Percentiles rank a stretch among this genome's conserved stretches.
phyloP scores from a whole-genome alignment of 2,888 invertebrate species.

The Encarsia formosa region DNA sequence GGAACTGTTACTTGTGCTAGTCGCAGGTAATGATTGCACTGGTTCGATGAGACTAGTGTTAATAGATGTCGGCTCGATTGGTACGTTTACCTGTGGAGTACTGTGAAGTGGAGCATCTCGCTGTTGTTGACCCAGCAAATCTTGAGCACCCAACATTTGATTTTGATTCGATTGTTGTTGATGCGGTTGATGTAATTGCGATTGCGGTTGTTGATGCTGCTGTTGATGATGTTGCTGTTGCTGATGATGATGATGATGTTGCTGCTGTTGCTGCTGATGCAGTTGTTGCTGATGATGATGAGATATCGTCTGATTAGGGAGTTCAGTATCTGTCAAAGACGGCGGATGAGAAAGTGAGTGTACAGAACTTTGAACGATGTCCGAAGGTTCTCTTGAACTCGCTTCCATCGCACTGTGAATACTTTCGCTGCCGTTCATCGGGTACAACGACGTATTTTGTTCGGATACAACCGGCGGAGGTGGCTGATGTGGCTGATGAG shows the following conservation, averaged over 20 bases:
- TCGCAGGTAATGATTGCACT: slow-evolving; percentile 47
- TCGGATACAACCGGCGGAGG: slow-evolving; percentile 29
- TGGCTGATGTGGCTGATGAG: slow-evolving; percentile 26
- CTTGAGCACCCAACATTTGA: slow-evolving; percentile 29
- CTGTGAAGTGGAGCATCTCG: slow-evolving; percentile 38
- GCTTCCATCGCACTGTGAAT: slow-evolving; percentile 44
- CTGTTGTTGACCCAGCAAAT: slow-evolving; percentile 25
- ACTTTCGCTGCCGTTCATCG: slow-evolving; percentile 42
- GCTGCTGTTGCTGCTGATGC: slow-evolving; percentile 21
- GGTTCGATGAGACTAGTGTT: slow-evolving; percentile 38
- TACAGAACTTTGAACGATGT: slow-evolving; percentile 36
- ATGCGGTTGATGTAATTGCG: slow-evolving; percentile 20
- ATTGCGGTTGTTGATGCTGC: slow-evolving; percentile 7
- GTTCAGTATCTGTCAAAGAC: slow-evolving; percentile 32
- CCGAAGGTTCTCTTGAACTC: slow-evolving; percentile 39
- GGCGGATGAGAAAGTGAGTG: slow-evolving; percentile 29
- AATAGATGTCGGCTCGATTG: slow-evolving; percentile 34
- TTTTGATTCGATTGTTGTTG: slow-evolving; percentile 24
- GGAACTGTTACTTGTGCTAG: slow-evolving; percentile 46
- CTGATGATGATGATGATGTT: slow-evolving; percentile 23
- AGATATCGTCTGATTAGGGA: slow-evolving; percentile 34
- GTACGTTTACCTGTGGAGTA: slow-evolving; percentile 36
- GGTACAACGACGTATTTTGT: slow-evolving; percentile 38
- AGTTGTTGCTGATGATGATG: slow-evolving; percentile 25
- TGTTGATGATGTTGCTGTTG: slow-evolving; percentile 18